Evolutionary conservation across 1,140 invertebrate genomes (phyloP), one percentile per base, ranked within the genome.

Genomic region (Nomia melanderi): DNA sequence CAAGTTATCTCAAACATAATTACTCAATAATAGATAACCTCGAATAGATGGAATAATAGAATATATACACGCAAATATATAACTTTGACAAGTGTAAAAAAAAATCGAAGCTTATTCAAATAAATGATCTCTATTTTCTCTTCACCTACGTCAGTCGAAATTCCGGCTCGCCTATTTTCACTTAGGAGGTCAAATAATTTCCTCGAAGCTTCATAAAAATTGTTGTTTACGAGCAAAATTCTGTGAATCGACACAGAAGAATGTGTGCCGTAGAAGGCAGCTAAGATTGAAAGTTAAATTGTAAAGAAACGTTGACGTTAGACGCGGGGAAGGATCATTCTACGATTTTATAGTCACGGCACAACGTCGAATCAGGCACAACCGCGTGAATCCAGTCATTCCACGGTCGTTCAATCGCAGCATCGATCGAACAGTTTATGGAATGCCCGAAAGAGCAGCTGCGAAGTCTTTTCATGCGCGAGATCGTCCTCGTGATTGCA

Each of bases 391-490:
- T 36, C 60, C 14, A 39, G 59, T 36, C 63, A 47, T 63, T 62
- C 47, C 54, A 39, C 39, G 69, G 53, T 80, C 54, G 44, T 72
- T 67, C 67, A 41, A 31, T 27, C 41, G 74, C n/a, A 1, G 44
- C 64, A 67, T 79, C 70, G 47, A 79, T 79, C 44, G 31, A n/a
- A 33, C 36, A 29, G 36, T 83, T 67, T 8, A 57, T 36, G 63
- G n/a, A 7, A 29, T 14, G 50, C 53, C 36, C 39, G 44, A 53
- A 27, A 47, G 23, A 27, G n/a, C 27, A 47, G 25, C 31, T 39
- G 36, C n/a, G 14, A 25, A n/a, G 33, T 8, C 17, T 6, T 50
- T 50, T 64, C 25, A 14, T 14, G 53, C 47, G 31, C 23, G 29
- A 23, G 47, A 54, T 20, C 78, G 36, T 77, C 29, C 31, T 53